Conservation (phyloP, 1,140 invertebrate genomes). For the Pogonomyrmex barbatus region DNA sequence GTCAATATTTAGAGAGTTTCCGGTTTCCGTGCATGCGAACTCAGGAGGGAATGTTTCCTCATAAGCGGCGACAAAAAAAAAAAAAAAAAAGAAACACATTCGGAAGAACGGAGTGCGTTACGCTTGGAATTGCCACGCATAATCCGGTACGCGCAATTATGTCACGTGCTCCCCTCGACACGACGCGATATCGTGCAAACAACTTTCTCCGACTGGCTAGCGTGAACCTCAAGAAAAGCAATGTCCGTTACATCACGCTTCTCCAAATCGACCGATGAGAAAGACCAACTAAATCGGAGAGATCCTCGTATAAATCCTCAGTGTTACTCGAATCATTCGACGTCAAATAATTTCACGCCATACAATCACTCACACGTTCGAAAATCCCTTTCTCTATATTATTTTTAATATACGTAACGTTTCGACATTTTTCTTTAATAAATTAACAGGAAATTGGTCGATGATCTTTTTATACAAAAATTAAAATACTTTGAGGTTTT, state of each 20-base stretch:
- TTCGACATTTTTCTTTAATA: slow-evolving; percentile 15
- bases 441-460: background rate
- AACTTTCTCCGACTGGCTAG: slow-evolving; percentile 76
- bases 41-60: slow-evolving; percentile 21
- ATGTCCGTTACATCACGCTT: slow-evolving; percentile 70
- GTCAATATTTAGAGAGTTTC: slow-evolving; percentile 29
- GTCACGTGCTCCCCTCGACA: slow-evolving; percentile 79
- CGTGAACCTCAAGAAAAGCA: slow-evolving; percentile 69
- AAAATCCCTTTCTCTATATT: background rate
- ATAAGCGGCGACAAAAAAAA: slow-evolving; percentile 47
- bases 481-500: background rate
- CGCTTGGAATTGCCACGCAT: slow-evolving; percentile 62
- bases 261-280: slow-evolving; percentile 35
- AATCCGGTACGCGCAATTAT: slow-evolving; percentile 80
- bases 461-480: background rate
- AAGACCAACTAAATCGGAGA: slow-evolving; percentile 49
- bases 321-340: background rate
- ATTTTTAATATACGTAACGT: background rate
- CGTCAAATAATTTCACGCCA: slow-evolving; percentile 16
- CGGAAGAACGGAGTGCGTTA: slow-evolving; percentile 39
- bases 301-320: background rate
- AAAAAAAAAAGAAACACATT: slow-evolving; percentile 47
- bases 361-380: background rate
- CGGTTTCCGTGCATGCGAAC: slow-evolving; percentile 10
- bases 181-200: slow-evolving; percentile 58